phyloP scores from a whole-genome alignment of 2,113 vertebrate genomes.

The Chlamydotis undulata region DNA sequence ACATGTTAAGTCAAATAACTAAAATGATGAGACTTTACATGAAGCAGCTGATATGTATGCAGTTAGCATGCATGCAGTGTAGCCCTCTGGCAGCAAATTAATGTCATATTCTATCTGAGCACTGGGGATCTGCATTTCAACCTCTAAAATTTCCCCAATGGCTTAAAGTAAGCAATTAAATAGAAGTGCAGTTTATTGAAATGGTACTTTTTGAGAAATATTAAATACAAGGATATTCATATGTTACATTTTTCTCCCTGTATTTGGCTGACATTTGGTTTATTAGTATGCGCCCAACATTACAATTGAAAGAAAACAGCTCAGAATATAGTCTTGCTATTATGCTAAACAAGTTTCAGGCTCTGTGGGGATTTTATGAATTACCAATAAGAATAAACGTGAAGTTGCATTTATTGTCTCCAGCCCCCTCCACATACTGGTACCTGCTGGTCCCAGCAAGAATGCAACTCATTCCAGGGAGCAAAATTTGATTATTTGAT shows the following conservation, averaged over 20 bases:
- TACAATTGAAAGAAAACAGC: constrained; percentile 86
- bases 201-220: constrained; percentile 79
- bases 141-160: constrained; percentile 82
- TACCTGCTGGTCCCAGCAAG: constrained; percentile 78
- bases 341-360: constrained; percentile 86
- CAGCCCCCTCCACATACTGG: constrained; percentile 68
- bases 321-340: constrained; percentile 90
- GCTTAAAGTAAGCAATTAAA: constrained; percentile 84
- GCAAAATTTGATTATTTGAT: constrained; percentile 75
- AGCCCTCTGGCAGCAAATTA: constrained; percentile 75
- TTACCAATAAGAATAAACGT: constrained; percentile 90
- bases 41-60: constrained; percentile 61
- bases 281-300: constrained; percentile 93
- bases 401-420: constrained; percentile 91
- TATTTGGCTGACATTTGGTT: constrained; percentile 85
- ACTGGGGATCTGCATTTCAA: constrained; percentile 76
- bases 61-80: constrained; percentile 68
- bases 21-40: constrained; percentile 61
- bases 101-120: constrained; percentile 75
- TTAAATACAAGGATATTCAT: constrained; percentile 80
- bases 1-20: constrained; percentile 65
- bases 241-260: constrained; percentile 75
- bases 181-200: constrained; percentile 78
- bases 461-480: constrained; percentile 70
- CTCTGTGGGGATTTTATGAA: constrained; percentile 87